Percentiles rank a stretch among this genome's conserved stretches.
phyloP scores from a whole-genome alignment of 1,140 invertebrate species.

The Globodera rostochiensis region DNA sequence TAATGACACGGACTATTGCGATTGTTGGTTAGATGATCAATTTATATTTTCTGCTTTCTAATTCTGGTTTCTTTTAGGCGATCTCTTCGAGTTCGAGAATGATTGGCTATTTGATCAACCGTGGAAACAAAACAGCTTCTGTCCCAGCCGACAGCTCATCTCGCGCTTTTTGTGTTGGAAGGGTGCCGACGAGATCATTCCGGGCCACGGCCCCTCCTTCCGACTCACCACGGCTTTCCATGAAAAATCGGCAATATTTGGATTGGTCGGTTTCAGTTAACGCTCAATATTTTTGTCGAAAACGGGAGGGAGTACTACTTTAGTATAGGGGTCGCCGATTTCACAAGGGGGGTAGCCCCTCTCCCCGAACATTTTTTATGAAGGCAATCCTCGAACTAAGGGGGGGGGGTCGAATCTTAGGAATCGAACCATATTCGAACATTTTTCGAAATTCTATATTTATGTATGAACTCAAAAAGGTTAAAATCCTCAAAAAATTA shows the following conservation, averaged over 20 bases:
- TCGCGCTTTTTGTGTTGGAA: conserved; percentile 29
- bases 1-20: background rate
- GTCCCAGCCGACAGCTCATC: conserved; percentile 22
- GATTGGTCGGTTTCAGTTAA: background rate
- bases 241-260: conserved; percentile 3
- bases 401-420: no score
- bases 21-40: background rate
- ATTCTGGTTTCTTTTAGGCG: conserved; percentile 11
- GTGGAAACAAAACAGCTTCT: conserved; percentile 24
- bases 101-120: conserved; percentile 26
- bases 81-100: conserved; percentile 33
- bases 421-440: no score
- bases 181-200: conserved; percentile 28
- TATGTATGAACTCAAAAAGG: no score
- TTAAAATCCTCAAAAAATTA: no score
- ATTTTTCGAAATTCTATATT: no score
- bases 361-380: no score
- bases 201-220: conserved; percentile 26
- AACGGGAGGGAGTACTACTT: background rate
- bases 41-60: background rate
- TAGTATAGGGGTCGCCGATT: no score
- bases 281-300: background rate
- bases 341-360: background rate
- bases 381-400: no score
- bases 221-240: background rate